A percentile compares a stretch with the other conserved stretches of the same genome.
phyloP scores from a whole-genome alignment of 2,797 vertebrate species.

The Sarcoramphus papa region DNA sequence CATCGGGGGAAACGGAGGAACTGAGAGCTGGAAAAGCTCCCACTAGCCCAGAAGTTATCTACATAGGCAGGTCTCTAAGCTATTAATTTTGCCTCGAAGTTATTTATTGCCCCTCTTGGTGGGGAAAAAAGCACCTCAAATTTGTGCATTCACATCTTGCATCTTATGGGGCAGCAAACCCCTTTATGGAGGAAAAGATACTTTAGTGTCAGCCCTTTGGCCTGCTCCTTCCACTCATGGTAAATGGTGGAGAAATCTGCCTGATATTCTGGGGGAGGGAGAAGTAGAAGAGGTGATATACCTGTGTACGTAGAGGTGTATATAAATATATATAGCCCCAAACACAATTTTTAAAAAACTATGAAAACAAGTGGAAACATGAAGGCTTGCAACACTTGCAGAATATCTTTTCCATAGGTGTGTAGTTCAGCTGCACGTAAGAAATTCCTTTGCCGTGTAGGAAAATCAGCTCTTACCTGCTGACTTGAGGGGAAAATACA shows the following conservation, averaged over 20 bases:
- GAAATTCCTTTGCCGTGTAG: neutral
- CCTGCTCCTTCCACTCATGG: neutral
- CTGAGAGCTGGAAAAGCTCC: neutral
- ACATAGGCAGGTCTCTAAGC: neutral
- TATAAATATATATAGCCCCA: neutral
- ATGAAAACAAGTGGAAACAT: neutral
- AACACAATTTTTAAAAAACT: neutral
- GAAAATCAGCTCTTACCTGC: neutral
- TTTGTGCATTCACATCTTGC: neutral
- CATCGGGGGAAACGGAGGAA: neutral
- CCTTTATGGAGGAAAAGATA: neutral
- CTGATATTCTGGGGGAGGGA: neutral
- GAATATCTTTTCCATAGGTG: neutral
- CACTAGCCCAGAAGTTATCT: neutral
- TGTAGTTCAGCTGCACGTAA: neutral
- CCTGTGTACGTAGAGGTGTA: neutral
- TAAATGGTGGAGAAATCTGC: neutral
- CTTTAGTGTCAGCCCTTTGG: neutral
- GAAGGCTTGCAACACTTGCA: neutral
- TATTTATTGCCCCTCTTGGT: neutral
- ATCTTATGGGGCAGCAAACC: neutral
- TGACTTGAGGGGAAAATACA: neutral
- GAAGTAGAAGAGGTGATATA: neutral
- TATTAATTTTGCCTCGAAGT: neutral
- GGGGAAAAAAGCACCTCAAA: neutral